A percentile compares a stretch with the other conserved stretches of the same genome.
These are phyloP conservation scores for Dexiosoma caninum DNA, from an alignment of 2,888 invertebrate genomes.

Conservation along the genomic window DNA sequence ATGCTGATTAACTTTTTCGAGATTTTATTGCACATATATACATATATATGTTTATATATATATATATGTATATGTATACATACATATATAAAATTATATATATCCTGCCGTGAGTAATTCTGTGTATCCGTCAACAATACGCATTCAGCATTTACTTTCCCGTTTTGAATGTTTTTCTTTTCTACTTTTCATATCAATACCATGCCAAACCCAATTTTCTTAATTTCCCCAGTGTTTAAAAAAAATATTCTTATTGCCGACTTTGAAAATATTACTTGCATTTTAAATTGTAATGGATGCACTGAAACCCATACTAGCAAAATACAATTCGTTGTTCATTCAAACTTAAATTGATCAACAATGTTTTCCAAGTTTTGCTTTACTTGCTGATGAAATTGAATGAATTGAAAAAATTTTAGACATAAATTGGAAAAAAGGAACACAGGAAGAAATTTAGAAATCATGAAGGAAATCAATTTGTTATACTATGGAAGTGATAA, in stretches of 20 bases:
- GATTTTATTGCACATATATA: background rate
- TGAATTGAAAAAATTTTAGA: background rate
- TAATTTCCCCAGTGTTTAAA: constrained; percentile 55
- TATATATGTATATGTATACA: background rate
- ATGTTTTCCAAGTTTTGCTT: constrained; percentile 3
- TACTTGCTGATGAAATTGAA: background rate
- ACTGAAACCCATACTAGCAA: constrained; percentile 34
- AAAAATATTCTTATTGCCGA: constrained; percentile 50
- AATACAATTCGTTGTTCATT: background rate
- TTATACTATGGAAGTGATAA: constrained; percentile 42
- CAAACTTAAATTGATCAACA: constrained; percentile 27
- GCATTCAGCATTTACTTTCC: constrained; percentile 16
- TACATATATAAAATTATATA: too few species aligned
- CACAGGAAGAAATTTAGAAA: background rate
- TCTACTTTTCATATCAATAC: constrained; percentile 10
- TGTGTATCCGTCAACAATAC: background rate
- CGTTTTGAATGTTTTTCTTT: constrained; percentile 5
- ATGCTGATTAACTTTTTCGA: too few species aligned
- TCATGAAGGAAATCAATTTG: constrained; percentile 51
- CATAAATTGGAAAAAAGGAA: background rate
- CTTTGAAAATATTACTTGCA: constrained; percentile 57
- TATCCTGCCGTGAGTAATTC: background rate
- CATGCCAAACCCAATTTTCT: constrained; percentile 46
- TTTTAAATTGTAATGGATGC: constrained; percentile 56
- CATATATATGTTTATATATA: background rate